Evolutionary conservation across 2,888 invertebrate genomes (phyloP).

Genomic region (Tethea ocularis): DNA sequence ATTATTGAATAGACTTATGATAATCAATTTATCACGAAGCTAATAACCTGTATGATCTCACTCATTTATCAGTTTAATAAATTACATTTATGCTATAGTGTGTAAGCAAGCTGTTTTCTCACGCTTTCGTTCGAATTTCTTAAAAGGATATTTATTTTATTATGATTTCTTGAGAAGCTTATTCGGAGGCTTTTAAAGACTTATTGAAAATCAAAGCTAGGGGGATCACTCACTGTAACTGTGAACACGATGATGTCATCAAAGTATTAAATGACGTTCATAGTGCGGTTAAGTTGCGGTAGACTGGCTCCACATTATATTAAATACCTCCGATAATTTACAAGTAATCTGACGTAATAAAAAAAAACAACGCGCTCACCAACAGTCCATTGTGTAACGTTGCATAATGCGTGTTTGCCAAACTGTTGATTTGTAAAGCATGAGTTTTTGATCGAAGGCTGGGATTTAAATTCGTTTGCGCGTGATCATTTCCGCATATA

Average conservation of each 20-base stretch:
- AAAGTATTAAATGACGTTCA: not conserved
- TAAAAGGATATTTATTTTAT: not conserved
- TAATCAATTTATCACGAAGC: constrained; percentile 2
- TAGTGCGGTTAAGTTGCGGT: not conserved
- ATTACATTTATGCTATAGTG: not conserved
- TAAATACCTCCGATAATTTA: not conserved
- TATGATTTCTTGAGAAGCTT: too few species aligned
- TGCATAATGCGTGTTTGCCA: constrained; percentile 9
- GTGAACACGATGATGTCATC: not conserved
- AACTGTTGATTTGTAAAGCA: constrained; percentile 10
- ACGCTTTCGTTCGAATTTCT: not conserved
- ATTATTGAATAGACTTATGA: not conserved
- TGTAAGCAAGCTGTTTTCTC: not conserved
- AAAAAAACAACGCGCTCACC: constrained; percentile 6
- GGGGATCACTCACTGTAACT: too few species aligned
- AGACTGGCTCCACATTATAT: not conserved
- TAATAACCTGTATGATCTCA: constrained; percentile 5
- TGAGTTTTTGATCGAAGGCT: constrained; percentile 5
- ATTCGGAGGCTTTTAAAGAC: not conserved
- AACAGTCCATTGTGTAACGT: constrained; percentile 8
- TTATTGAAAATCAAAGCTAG: not conserved
- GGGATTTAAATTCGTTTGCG: not conserved
- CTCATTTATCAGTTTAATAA: constrained; percentile 5
- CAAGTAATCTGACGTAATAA: constrained; percentile 8
- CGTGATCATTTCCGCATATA: not conserved